Percentiles rank a stretch among this genome's conserved stretches.
phyloP scores from a whole-genome alignment of 2,797 vertebrate species.

The Eupleurogrammus muticus region DNA sequence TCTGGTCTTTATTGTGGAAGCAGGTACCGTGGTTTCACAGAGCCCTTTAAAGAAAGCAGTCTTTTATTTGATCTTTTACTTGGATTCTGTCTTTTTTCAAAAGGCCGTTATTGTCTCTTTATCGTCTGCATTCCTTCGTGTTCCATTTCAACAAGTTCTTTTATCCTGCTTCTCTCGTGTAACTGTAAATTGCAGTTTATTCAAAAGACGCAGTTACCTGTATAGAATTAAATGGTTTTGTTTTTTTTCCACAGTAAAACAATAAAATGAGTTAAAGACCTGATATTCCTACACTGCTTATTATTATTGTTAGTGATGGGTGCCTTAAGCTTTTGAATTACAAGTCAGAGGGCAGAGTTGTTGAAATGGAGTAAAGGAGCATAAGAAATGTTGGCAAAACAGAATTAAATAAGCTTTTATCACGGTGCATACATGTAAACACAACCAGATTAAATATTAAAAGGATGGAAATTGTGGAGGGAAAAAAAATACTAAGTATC shows the following conservation, averaged over 20 bases:
- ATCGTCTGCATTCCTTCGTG: conserved; percentile 1
- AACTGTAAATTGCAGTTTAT: too few species aligned
- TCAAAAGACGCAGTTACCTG: too few species aligned
- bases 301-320: background rate
- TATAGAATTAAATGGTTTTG: background rate
- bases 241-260: background rate
- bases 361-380: too few species aligned
- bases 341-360: background rate
- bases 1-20: conserved; percentile 13
- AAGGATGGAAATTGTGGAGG: too few species aligned
- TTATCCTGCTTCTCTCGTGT: background rate
- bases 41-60: conserved; percentile 7
- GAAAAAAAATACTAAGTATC: too few species aligned
- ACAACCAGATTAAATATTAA: too few species aligned
- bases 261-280: background rate
- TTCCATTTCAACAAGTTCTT: conserved; percentile 3
- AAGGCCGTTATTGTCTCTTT: conserved; percentile 4
- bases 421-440: too few species aligned
- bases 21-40: background rate
- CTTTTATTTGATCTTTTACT: conserved; percentile 6
- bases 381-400: background rate
- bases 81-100: too few species aligned
- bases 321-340: conserved; percentile 8
- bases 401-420: too few species aligned
- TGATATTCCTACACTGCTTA: conserved; percentile 6